phyloP scores from a whole-genome alignment of 2,888 invertebrate genomes.

The Pherbina coryleti region DNA sequence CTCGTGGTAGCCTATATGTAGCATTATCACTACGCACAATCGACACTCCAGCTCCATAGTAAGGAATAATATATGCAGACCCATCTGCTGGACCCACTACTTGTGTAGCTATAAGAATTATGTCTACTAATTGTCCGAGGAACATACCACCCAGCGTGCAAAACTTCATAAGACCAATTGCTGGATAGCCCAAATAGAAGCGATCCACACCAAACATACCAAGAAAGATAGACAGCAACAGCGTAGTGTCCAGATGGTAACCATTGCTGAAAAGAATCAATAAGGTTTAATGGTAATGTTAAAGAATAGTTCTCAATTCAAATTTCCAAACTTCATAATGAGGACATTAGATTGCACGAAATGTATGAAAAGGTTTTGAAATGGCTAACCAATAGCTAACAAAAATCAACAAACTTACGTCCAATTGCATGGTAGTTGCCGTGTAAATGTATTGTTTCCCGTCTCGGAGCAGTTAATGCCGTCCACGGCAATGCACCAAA shows the following conservation, averaged over 20 bases:
- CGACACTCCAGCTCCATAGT: slow-evolving; percentile 89
- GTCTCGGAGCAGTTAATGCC: slow-evolving; percentile 86
- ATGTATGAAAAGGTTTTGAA: too few relatives aligned
- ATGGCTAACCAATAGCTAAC: too few relatives aligned
- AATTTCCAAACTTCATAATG: too few relatives aligned
- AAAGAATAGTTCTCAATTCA: too few relatives aligned
- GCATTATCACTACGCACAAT: slow-evolving; percentile 86
- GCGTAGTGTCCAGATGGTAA: slow-evolving; percentile 90
- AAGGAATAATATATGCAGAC: slow-evolving; percentile 92
- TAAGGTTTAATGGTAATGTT: neutral
- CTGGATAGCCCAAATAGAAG: slow-evolving; percentile 98
- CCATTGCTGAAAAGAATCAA: slow-evolving; percentile 81
- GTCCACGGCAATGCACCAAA: slow-evolving; percentile 85
- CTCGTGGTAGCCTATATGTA: slow-evolving; percentile 84
- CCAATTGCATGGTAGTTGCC: slow-evolving; percentile 91
- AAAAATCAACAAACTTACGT: slow-evolving; percentile 78
- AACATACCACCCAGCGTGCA: slow-evolving; percentile 98
- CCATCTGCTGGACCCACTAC: slow-evolving; percentile 95
- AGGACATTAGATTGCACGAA: too few relatives aligned
- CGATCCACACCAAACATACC: slow-evolving; percentile 98
- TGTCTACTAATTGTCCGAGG: slow-evolving; percentile 93
- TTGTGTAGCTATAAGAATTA: slow-evolving; percentile 81
- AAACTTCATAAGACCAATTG: slow-evolving; percentile 92
- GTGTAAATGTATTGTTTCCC: slow-evolving; percentile 83
- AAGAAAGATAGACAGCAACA: slow-evolving; percentile 93